These are phyloP conservation scores for Hirtodrosophila cameraria DNA, from an alignment of 2,888 invertebrate genomes.

Conservation along the genomic window DNA sequence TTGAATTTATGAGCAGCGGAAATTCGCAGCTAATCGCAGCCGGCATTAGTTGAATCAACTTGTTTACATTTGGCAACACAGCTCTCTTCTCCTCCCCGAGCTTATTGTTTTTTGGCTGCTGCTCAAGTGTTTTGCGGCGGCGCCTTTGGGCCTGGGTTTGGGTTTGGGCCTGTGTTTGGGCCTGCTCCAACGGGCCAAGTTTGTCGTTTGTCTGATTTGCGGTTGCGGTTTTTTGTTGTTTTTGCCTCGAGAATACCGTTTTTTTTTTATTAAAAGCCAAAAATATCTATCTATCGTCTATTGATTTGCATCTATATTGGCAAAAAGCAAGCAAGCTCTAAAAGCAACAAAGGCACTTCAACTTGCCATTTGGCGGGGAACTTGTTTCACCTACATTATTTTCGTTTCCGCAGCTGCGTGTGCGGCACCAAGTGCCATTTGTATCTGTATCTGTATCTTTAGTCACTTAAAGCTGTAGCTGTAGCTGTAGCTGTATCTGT, in stretches of 20 bases:
- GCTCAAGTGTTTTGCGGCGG: constrained; percentile 61
- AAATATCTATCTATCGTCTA: constrained; percentile 50
- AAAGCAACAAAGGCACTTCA: too few species aligned
- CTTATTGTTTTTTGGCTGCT: constrained; percentile 11
- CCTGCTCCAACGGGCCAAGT: constrained; percentile 15
- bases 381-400: constrained; percentile 74
- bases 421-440: constrained; percentile 57
- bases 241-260: constrained; percentile 54
- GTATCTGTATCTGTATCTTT: constrained; percentile 48
- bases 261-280: constrained; percentile 63
- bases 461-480: too few species aligned
- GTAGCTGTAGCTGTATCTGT: not conserved
- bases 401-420: constrained; percentile 74
- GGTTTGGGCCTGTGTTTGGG: constrained; percentile 54
- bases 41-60: constrained; percentile 54
- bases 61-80: constrained; percentile 52
- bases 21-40: constrained; percentile 57
- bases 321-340: too few species aligned
- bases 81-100: constrained; percentile 3
- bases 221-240: constrained; percentile 53
- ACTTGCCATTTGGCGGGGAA: constrained; percentile 58
- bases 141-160: constrained; percentile 62
- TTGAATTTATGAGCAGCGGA: constrained; percentile 62
- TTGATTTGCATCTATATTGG: constrained; percentile 73
- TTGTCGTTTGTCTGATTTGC: constrained; percentile 66